These are phyloP conservation scores for Xerus inauris DNA, from an alignment of 2,113 vertebrate genomes.

Conservation along the genomic window DNA sequence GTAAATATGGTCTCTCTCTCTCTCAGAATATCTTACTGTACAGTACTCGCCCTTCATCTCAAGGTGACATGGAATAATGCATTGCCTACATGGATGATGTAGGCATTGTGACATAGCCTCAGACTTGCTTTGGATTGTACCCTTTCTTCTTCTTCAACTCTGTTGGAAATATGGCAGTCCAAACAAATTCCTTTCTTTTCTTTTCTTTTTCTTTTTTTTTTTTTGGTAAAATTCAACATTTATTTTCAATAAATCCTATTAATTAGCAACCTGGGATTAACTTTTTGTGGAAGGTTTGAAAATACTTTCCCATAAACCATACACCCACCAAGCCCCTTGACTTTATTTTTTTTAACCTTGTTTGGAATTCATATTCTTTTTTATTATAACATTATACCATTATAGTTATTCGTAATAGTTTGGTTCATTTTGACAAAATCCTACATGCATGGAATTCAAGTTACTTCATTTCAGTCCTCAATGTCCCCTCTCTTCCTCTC, in stretches of 20 bases:
- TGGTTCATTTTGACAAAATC: too few relatives aligned
- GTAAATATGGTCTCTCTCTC: neutral
- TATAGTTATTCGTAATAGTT: too few relatives aligned
- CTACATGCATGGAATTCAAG: too few relatives aligned
- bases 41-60: neutral
- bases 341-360: neutral
- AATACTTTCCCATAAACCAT: neutral
- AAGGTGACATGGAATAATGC: neutral
- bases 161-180: neutral
- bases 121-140: neutral
- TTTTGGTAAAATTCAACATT: too few relatives aligned
- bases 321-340: neutral
- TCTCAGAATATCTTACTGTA: neutral
- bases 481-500: too few relatives aligned
- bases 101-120: neutral
- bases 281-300: conserved; percentile 41
- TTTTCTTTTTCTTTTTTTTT: too few relatives aligned
- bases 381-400: too few relatives aligned
- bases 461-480: too few relatives aligned
- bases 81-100: neutral
- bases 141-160: neutral
- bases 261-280: neutral
- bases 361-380: too few relatives aligned
- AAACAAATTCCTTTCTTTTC: too few relatives aligned
- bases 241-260: too few relatives aligned